A percentile compares a stretch with the other conserved stretches of the same genome.
These are phyloP conservation scores for Spea multiplicata DNA, from an alignment of 2,113 vertebrate species.

Conservation along the genomic window DNA sequence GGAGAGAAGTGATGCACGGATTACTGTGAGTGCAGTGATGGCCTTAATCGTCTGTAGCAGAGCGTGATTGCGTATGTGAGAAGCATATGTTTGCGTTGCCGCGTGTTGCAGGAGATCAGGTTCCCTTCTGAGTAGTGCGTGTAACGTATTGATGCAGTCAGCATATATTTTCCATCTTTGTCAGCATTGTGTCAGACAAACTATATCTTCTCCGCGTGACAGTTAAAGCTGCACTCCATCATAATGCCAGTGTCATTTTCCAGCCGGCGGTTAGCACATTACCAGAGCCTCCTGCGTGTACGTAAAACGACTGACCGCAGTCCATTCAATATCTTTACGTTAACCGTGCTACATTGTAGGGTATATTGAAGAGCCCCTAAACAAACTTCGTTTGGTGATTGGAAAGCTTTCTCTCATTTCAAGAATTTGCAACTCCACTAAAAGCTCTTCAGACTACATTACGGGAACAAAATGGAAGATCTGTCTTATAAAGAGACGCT, in stretches of 20 bases:
- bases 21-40: neutral
- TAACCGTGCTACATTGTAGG: too few species aligned
- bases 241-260: constrained; percentile 42
- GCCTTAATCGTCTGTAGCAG: neutral
- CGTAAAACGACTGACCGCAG: too few species aligned
- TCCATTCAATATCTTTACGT: too few species aligned
- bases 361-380: too few species aligned
- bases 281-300: neutral
- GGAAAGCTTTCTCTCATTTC: too few species aligned
- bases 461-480: too few species aligned
- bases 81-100: constrained; percentile 35
- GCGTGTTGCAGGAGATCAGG: constrained; percentile 32
- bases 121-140: constrained; percentile 24
- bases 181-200: constrained; percentile 41
- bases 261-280: constrained; percentile 31
- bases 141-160: constrained; percentile 44
- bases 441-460: too few species aligned
- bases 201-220: constrained; percentile 33
- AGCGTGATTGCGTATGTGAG: constrained; percentile 14
- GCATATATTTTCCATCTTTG: constrained; percentile 43
- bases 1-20: too few species aligned
- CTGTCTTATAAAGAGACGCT: too few species aligned
- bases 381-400: too few species aligned
- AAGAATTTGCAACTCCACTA: too few species aligned
- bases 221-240: constrained; percentile 35